Evolutionary conservation across 1,140 invertebrate species (phyloP).

Genomic region (Drosophila melanica): DNA sequence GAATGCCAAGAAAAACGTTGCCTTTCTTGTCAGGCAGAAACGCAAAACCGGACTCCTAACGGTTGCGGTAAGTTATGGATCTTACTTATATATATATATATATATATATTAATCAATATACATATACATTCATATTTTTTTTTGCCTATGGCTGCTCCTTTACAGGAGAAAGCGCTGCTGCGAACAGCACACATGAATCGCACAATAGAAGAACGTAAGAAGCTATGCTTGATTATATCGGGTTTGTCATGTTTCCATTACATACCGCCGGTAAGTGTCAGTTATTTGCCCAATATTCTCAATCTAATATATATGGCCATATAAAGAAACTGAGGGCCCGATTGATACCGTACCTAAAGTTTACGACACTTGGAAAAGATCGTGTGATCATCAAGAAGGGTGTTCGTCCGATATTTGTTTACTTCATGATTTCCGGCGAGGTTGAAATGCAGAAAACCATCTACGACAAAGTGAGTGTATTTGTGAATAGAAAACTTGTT

Average conservation of each 20-base stretch:
- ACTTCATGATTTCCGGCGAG: conserved; percentile 62
- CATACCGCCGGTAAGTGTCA: conserved; percentile 51
- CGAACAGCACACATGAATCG: conserved; percentile 35
- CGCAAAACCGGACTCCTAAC: conserved; percentile 62
- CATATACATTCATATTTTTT: background rate
- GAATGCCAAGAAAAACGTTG: conserved; percentile 62
- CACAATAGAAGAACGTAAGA: conserved; percentile 52
- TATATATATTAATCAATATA: background rate
- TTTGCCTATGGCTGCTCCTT: background rate
- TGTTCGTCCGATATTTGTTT: conserved; percentile 42
- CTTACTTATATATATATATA: background rate
- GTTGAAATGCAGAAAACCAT: conserved; percentile 54
- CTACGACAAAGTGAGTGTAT: conserved; percentile 43
- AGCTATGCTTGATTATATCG: conserved; percentile 52
- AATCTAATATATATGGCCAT: background rate
- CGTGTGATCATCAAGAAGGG: conserved; percentile 48
- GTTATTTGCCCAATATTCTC: background rate
- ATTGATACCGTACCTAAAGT: conserved; percentile 50
- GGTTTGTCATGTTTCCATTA: conserved; percentile 46
- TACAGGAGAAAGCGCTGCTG: conserved; percentile 55
- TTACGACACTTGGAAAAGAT: conserved; percentile 28
- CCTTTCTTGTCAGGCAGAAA: conserved; percentile 55
- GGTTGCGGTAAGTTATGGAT: conserved; percentile 36
- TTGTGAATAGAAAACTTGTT: too few species aligned
- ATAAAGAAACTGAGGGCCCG: conserved; percentile 59